A percentile compares a stretch with the other conserved stretches of the same genome.
phyloP scores from a whole-genome alignment of 2,797 vertebrate genomes.

The Graptemys geographica region DNA sequence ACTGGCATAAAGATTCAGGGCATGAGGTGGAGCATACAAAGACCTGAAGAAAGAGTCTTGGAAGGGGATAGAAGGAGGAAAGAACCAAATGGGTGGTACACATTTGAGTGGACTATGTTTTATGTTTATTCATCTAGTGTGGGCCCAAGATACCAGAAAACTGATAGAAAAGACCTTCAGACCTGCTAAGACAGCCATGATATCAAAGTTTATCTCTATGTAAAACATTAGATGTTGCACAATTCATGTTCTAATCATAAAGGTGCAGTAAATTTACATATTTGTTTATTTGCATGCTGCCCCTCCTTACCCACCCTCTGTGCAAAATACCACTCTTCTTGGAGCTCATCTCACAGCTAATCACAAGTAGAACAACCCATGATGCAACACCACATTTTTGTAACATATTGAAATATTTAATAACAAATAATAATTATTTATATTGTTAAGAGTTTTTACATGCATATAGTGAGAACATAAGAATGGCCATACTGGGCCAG shows the following conservation, averaged over 20 bases:
- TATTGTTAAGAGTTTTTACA: background rate
- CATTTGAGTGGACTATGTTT: background rate
- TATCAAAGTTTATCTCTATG: background rate
- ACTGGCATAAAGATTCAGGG: background rate
- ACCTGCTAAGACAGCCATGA: background rate
- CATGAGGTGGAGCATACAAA: background rate
- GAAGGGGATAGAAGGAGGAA: background rate
- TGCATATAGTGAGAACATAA: background rate
- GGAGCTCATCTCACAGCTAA: background rate
- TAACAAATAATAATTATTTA: background rate
- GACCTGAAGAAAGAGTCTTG: background rate
- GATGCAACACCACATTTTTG: background rate
- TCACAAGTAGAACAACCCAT: background rate
- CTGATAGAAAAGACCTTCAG: background rate
- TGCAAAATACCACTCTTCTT: background rate
- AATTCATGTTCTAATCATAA: background rate
- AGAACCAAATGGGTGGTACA: background rate
- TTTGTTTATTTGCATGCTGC: background rate
- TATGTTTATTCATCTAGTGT: background rate
- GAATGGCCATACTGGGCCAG: too few relatives aligned
- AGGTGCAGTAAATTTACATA: background rate
- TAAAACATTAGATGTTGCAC: background rate
- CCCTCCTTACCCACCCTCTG: background rate
- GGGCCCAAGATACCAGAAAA: background rate
- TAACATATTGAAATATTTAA: background rate